Evolutionary conservation across 2,113 vertebrate genomes (phyloP).

Genomic region (Strix aluco): DNA sequence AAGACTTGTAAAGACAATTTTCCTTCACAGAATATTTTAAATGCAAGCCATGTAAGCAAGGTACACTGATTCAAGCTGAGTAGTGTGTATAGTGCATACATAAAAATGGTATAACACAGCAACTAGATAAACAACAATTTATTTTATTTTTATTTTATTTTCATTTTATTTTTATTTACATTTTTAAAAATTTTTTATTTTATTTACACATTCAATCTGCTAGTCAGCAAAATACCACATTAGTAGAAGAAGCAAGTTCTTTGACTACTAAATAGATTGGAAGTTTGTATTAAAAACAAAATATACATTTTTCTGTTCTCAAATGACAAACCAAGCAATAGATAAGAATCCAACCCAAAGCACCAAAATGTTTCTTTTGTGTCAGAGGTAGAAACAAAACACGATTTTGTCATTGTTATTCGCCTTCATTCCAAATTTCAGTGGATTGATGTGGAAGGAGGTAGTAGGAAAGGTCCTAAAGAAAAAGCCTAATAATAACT

Average conservation of each 20-base stretch:
- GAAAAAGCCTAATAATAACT: background rate
- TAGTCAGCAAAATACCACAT: background rate
- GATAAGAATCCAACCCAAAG: background rate
- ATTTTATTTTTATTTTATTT: too few relatives aligned
- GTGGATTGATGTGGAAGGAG: background rate
- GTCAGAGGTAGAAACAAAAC: background rate
- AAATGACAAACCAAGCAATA: background rate
- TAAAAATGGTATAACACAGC: background rate
- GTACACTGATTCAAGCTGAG: background rate
- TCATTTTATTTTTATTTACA: background rate
- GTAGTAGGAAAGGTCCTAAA: background rate
- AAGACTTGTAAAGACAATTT: background rate
- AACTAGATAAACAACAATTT: background rate
- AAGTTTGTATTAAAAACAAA: background rate
- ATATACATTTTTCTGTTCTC: background rate
- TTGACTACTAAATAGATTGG: background rate
- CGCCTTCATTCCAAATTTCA: background rate
- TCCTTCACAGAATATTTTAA: background rate
- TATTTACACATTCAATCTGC: background rate
- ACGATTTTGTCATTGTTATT: background rate
- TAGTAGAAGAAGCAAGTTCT: background rate
- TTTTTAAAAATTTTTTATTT: background rate
- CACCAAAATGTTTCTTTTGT: background rate
- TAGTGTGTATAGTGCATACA: background rate
- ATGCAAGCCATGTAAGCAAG: background rate